Base-by-base conservation (phyloP, 1,140 invertebrate species). In the Drosophila micromelanica region DNA sequence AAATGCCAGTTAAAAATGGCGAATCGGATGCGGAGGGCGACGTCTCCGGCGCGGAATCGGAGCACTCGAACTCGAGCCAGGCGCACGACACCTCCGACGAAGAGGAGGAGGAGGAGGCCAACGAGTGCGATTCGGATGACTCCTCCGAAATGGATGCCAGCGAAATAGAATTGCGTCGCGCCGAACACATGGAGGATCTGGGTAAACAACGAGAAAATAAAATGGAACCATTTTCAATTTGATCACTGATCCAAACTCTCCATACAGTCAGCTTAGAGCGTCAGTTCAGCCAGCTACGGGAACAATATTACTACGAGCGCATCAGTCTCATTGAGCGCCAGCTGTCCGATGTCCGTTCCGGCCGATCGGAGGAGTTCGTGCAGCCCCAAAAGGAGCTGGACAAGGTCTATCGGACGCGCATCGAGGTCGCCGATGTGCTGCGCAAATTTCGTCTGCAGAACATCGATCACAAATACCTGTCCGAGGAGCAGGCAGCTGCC, bases 131-230 rank as follows among this genome's bases (percentile, higher is more conserved):
- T 68, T 96, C 95, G 9, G 95, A 96, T 93, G 96, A 96, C 90
- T 96, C 95, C 55, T 96, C 95, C 90, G 98, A 98, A 92, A 96
- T 99, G 95, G 97, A 99, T 93, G 97, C 98, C 92, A 96, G 96
- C 75, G 97, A 98, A 93, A 98, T 97, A 84, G 97, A 98, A 80
- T 94, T 95, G 57, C 93, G 96, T 51, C 93, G 97, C 73, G 95
- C 94, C 59, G 96, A 98, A 91, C 97, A 96, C 84, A 93, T 97
- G 57, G 96, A 97, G 81, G 97, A 98, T 92, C 93, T 98, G 89
- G 90, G 94, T 94, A 90, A 56, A 89, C 80, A 23, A 17, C n/a
- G 17, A 17, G n/a, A n/a, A n/a, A n/a, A n/a, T n/a, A 17, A 17
- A 17, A 17, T 17, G 17, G 2, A 11, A 32, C 1, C 6, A 52